Conservation (phyloP, 2,797 vertebrate genomes). For the Lepilemur septentrionalis region DNA sequence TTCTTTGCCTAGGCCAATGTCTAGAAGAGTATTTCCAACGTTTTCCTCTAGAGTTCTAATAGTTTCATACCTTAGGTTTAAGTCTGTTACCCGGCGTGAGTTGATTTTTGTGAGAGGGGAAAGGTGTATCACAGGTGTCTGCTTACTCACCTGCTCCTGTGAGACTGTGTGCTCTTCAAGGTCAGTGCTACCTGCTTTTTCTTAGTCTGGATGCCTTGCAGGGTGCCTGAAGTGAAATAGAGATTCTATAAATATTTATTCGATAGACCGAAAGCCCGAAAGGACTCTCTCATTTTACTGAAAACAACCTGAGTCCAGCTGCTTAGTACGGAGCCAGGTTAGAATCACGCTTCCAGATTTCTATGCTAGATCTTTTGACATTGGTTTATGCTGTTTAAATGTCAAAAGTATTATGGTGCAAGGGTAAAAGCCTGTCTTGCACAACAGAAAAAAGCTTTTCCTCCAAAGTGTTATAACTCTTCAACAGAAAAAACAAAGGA, state of each 20-base stretch:
- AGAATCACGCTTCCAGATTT: background rate
- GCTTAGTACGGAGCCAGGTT: background rate
- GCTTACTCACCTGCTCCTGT: background rate
- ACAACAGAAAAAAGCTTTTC: background rate
- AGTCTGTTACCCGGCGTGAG: no score
- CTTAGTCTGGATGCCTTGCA: background rate
- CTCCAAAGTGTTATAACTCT: background rate
- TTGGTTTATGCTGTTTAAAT: background rate
- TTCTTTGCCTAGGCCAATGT: no score
- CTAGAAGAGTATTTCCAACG: no score
- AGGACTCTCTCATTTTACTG: background rate
- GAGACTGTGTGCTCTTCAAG: background rate
- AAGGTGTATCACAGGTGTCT: no score
- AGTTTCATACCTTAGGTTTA: no score
- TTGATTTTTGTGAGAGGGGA: no score
- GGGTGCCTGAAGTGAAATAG: background rate
- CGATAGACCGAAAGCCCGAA: background rate
- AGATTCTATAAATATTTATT: background rate
- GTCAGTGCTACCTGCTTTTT: background rate
- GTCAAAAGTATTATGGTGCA: background rate
- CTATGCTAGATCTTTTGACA: background rate
- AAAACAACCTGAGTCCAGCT: background rate
- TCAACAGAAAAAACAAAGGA: background rate
- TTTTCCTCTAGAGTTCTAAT: no score
- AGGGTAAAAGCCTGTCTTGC: background rate